Percentiles rank a stretch among this genome's conserved stretches.
Conservation (phyloP, 2,888 invertebrate species). For the Nemoura dubitans region DNA sequence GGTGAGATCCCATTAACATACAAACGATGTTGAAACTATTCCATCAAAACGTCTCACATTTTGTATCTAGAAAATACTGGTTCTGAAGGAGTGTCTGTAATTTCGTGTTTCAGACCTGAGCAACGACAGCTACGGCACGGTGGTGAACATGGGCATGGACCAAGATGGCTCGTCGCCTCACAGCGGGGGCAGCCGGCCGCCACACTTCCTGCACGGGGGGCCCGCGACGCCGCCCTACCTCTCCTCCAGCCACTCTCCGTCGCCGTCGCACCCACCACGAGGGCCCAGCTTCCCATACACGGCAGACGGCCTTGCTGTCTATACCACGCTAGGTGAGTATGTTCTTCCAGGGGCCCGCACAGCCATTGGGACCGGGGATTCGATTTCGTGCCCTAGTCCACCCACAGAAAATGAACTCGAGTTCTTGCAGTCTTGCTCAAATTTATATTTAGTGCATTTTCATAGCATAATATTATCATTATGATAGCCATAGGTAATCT, state of each 20-base stretch:
- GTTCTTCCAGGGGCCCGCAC: not conserved
- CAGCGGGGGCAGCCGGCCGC: constrained; percentile 66
- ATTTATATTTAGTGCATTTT: no score
- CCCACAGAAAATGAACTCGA: no score
- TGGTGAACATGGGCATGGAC: constrained; percentile 82
- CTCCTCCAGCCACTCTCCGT: constrained; percentile 66
- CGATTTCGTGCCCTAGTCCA: no score
- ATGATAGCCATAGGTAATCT: no score
- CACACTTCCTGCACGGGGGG: constrained; percentile 69
- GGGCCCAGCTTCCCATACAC: constrained; percentile 78
- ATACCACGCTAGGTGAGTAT: constrained; percentile 79
- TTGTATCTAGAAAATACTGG: no score
- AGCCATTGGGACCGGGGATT: constrained; percentile 43
- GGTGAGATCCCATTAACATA: no score
- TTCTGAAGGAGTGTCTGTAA: not conserved
- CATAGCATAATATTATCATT: no score
- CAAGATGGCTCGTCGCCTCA: constrained; percentile 76
- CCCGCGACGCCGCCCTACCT: constrained; percentile 82
- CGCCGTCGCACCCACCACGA: constrained; percentile 56
- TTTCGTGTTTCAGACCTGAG: constrained; percentile 70
- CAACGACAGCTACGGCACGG: constrained; percentile 90
- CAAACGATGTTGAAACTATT: no score
- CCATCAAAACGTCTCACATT: no score
- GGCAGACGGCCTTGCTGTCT: constrained; percentile 81
- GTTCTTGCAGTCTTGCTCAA: no score